Evolutionary conservation across 1,140 invertebrate genomes (phyloP).

Genomic region (Propsilocerus akamusi): DNA sequence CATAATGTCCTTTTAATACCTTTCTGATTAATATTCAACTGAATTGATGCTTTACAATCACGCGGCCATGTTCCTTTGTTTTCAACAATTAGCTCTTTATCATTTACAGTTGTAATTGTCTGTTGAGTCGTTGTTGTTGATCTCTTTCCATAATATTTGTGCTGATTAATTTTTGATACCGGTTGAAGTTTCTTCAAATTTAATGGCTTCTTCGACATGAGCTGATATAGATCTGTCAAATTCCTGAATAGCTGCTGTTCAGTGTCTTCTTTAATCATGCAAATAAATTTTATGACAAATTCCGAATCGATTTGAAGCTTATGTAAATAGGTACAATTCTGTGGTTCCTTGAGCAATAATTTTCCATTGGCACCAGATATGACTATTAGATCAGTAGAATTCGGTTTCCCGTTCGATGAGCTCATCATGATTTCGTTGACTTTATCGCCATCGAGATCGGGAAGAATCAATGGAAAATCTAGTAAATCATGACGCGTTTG

Average conservation of each 20-base stretch:
- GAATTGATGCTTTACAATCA: conserved; percentile 37
- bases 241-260: conserved; percentile 18
- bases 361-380: conserved; percentile 40
- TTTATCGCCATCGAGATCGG: conserved; percentile 49
- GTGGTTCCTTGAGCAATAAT: conserved; percentile 18
- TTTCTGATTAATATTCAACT: conserved; percentile 33
- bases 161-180: conserved; percentile 17
- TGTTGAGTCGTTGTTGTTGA: conserved; percentile 31
- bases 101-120: conserved; percentile 31
- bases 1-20: conserved; percentile 26
- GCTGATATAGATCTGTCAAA: conserved; percentile 21
- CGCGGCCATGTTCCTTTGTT: conserved; percentile 45
- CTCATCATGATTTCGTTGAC: conserved; percentile 42
- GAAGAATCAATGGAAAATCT: conserved; percentile 46
- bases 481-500: conserved; percentile 29
- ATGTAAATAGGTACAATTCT: conserved; percentile 28
- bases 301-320: conserved; percentile 20
- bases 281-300: conserved; percentile 23
- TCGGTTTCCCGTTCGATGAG: conserved; percentile 27
- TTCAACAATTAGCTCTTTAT: conserved; percentile 35
- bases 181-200: conserved; percentile 11
- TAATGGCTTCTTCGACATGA: conserved; percentile 24
- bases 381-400: conserved; percentile 37
- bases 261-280: conserved; percentile 25
- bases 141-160: conserved; percentile 27